These are phyloP conservation scores for Dipodomys ordii DNA, from an alignment of 2,113 vertebrate species.

Conservation along the genomic window DNA sequence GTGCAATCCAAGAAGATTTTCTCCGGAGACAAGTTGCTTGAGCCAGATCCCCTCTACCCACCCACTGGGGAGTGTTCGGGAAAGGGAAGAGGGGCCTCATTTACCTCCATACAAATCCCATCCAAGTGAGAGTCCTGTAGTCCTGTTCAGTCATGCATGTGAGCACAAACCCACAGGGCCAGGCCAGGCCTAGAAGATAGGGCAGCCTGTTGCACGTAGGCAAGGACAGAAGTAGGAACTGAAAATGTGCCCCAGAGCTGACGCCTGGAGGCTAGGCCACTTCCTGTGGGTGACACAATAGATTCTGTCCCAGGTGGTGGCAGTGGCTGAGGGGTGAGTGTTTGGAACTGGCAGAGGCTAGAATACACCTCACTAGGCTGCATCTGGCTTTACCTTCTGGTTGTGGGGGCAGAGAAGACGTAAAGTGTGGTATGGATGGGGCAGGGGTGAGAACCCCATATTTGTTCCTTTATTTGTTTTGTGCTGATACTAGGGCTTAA, in stretches of 20 bases:
- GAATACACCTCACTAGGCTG: slow-evolving; percentile 67
- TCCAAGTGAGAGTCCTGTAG: neutral
- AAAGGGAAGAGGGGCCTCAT: neutral
- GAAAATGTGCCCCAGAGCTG: slow-evolving; percentile 70
- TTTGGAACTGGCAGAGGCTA: slow-evolving; percentile 57
- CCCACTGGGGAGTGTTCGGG: neutral
- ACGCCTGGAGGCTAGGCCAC: slow-evolving; percentile 18
- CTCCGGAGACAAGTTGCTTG: neutral
- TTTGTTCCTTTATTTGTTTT: too few relatives aligned
- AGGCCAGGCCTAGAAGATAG: neutral
- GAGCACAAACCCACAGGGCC: slow-evolving; percentile 18
- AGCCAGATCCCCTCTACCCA: neutral
- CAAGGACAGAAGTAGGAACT: slow-evolving; percentile 77
- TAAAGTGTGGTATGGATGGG: neutral
- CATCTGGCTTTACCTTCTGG: slow-evolving; percentile 48
- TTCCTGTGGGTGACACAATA: slow-evolving; percentile 82
- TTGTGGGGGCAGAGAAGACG: slow-evolving; percentile 32
- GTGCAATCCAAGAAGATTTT: neutral
- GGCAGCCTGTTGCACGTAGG: neutral
- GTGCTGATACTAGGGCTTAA: too few relatives aligned
- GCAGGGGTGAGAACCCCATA: neutral
- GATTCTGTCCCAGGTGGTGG: slow-evolving; percentile 58
- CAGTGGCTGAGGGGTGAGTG: neutral
- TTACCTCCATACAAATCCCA: neutral
- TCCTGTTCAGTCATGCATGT: neutral